Percentiles rank a stretch among this genome's conserved stretches.
Conservation (phyloP, 2,797 vertebrate species). For the Falco novaeseelandiae region DNA sequence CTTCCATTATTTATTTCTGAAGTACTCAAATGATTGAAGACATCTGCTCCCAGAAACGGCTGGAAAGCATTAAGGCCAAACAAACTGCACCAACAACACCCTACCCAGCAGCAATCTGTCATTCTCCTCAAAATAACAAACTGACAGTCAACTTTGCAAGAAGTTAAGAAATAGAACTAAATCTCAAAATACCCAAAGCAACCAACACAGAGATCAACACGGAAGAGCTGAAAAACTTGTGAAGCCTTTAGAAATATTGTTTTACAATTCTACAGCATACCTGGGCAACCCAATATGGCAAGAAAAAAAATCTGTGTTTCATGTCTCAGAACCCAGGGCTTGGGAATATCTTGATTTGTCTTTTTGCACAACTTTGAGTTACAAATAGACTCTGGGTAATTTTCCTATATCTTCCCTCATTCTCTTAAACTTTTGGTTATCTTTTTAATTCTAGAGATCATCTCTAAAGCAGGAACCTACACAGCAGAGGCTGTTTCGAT, state of each 20-base stretch:
- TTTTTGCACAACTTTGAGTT: background rate
- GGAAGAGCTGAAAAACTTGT: background rate
- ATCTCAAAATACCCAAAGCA: background rate
- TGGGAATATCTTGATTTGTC: background rate
- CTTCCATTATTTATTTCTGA: background rate
- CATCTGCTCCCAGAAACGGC: background rate
- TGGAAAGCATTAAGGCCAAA: background rate
- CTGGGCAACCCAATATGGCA: background rate
- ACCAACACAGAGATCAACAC: background rate
- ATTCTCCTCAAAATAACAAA: background rate
- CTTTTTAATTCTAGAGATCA: background rate
- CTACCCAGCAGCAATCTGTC: background rate
- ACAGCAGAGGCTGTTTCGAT: background rate
- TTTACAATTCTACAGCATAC: background rate
- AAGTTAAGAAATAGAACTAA: background rate
- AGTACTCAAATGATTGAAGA: background rate
- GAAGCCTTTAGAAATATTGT: background rate
- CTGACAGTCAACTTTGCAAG: background rate
- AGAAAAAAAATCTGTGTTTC: background rate
- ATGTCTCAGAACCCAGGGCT: background rate
- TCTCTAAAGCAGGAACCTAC: background rate
- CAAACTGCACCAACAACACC: background rate
- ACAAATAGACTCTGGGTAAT: background rate
- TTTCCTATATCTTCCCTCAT: background rate
- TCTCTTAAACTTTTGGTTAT: background rate